A percentile compares a stretch with the other conserved stretches of the same genome.
Evolutionary conservation across 2,888 invertebrate genomes (phyloP).

Genomic region (Silvanus unidentatus): DNA sequence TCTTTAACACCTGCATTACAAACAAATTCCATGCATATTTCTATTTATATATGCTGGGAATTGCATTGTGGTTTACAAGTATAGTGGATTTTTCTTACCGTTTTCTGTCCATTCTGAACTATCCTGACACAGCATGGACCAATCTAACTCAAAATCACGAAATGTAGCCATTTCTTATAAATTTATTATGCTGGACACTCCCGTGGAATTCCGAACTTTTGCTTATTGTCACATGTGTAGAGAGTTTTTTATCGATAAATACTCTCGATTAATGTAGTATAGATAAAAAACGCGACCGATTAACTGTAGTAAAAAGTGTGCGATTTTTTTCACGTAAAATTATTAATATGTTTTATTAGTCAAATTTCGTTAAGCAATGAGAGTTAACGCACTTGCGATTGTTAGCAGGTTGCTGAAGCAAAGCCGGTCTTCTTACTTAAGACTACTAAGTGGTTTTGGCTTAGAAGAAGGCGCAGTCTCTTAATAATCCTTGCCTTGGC

Average conservation of each 20-base stretch:
- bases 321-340: background rate
- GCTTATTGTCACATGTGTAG: no score
- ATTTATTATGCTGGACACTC: no score
- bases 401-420: background rate
- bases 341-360: background rate
- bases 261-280: no score
- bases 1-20: no score
- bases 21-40: no score
- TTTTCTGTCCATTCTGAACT: background rate
- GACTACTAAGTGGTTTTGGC: background rate
- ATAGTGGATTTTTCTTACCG: no score
- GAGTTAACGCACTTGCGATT: background rate
- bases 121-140: conserved; percentile 52
- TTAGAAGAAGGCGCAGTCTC: background rate
- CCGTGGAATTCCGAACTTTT: no score
- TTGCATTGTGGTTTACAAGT: no score
- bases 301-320: background rate
- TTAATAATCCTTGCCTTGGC: background rate
- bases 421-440: background rate
- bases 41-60: no score
- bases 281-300: no score
- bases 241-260: background rate
- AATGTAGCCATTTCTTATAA: conserved; percentile 65
- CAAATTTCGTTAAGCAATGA: background rate
- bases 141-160: conserved; percentile 60